Conservation (phyloP, 92 coral and sea anemone genomes). For the Palythoa grandis region DNA sequence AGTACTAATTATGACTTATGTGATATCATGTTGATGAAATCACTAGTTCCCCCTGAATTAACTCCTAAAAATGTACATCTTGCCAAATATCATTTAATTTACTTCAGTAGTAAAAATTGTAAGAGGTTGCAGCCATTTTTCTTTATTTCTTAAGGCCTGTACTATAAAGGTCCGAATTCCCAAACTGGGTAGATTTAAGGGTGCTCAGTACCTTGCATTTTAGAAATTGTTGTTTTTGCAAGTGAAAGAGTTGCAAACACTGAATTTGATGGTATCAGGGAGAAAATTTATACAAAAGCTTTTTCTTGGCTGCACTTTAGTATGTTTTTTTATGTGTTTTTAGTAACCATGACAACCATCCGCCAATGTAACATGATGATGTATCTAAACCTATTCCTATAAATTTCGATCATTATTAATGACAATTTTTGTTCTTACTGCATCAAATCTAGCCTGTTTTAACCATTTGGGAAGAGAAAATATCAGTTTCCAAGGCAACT, state of each 20-base stretch:
- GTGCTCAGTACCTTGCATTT: constrained; percentile 2
- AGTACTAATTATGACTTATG: neutral
- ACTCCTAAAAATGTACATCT: neutral
- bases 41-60: neutral
- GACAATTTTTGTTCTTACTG: neutral
- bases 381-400: too few species aligned
- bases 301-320: neutral
- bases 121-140: neutral
- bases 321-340: neutral
- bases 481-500: neutral
- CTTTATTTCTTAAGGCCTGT: neutral
- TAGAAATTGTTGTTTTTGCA: neutral
- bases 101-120: neutral
- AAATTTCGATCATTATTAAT: neutral
- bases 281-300: neutral
- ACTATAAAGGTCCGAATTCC: neutral
- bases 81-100: neutral
- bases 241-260: neutral
- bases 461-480: neutral
- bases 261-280: neutral
- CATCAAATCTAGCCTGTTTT: neutral
- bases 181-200: neutral
- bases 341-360: neutral
- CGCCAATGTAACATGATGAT: too few species aligned
- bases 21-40: neutral